phyloP scores from a whole-genome alignment of 2,888 invertebrate species.

The Acrobasis repandana region DNA sequence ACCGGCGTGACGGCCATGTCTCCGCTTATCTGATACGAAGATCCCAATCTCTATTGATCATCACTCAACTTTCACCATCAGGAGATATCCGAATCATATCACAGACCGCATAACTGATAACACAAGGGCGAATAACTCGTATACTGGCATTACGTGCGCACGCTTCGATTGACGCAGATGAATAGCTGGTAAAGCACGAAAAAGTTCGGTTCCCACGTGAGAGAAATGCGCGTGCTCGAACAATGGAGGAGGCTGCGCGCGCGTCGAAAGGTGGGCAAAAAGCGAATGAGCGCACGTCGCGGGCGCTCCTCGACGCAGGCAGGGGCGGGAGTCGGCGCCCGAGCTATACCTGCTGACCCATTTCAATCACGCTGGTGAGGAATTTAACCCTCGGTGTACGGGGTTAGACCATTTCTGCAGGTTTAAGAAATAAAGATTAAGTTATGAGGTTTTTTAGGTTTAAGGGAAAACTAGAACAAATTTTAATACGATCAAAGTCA shows the following conservation, averaged over 20 bases:
- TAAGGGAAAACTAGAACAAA: too few relatives aligned
- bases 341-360: constrained; percentile 75
- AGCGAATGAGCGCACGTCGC: constrained; percentile 69
- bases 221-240: constrained; percentile 71
- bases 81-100: constrained; percentile 54
- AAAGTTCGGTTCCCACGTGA: constrained; percentile 74
- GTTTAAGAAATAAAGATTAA: background rate
- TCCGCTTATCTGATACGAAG: constrained; percentile 57
- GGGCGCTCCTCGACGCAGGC: constrained; percentile 34
- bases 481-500: too few relatives aligned
- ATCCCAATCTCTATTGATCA: constrained; percentile 65
- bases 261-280: constrained; percentile 82
- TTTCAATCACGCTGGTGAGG: constrained; percentile 56
- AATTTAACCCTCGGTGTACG: constrained; percentile 39
- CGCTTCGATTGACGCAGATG: constrained; percentile 51
- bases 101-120: constrained; percentile 43
- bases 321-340: constrained; percentile 29
- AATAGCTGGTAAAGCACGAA: constrained; percentile 70
- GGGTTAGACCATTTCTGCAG: constrained; percentile 25
- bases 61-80: constrained; percentile 69
- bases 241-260: constrained; percentile 76
- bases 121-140: constrained; percentile 42
- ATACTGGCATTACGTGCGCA: constrained; percentile 56
- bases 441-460: too few relatives aligned
- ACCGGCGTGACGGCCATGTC: constrained; percentile 68